Evolutionary conservation across 2,888 invertebrate genomes (phyloP).

Genomic region (Oligia strigilis): DNA sequence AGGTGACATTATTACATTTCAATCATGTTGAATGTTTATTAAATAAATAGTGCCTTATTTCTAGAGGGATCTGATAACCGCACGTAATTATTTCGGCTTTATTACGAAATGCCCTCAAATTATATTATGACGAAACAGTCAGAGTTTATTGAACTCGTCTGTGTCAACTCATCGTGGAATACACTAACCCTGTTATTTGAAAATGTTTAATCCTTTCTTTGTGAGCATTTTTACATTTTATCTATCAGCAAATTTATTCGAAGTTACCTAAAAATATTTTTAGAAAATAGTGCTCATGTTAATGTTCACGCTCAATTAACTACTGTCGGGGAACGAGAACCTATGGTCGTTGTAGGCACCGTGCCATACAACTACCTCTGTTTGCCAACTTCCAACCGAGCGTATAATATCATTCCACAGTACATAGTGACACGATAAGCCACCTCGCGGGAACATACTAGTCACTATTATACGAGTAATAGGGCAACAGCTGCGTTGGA

Average conservation of each 20-base stretch:
- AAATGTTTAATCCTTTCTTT: constrained; percentile 22
- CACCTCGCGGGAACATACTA: constrained; percentile 18
- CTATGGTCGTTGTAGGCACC: constrained; percentile 42
- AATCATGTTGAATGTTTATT: constrained; percentile 75
- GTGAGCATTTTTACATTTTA: background rate
- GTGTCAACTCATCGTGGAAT: constrained; percentile 32
- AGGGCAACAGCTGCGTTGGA: background rate
- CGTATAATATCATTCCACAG: constrained; percentile 36
- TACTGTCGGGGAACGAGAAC: constrained; percentile 4
- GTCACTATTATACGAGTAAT: constrained; percentile 5
- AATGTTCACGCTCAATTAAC: constrained; percentile 21
- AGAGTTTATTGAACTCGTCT: constrained; percentile 57
- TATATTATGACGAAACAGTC: constrained; percentile 35
- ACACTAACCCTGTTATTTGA: constrained; percentile 34
- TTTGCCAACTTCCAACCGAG: constrained; percentile 50
- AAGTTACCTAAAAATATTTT: background rate
- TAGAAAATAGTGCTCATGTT: background rate
- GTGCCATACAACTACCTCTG: constrained; percentile 39
- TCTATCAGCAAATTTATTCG: constrained; percentile 9
- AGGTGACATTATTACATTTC: constrained; percentile 81
- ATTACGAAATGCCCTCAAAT: constrained; percentile 45
- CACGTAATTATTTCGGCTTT: constrained; percentile 46
- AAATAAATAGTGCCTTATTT: constrained; percentile 75
- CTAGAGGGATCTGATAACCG: constrained; percentile 69
- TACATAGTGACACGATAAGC: constrained; percentile 27